These are phyloP conservation scores for Amblyjoppa proteus DNA, from an alignment of 2,888 invertebrate genomes.

Conservation along the genomic window DNA sequence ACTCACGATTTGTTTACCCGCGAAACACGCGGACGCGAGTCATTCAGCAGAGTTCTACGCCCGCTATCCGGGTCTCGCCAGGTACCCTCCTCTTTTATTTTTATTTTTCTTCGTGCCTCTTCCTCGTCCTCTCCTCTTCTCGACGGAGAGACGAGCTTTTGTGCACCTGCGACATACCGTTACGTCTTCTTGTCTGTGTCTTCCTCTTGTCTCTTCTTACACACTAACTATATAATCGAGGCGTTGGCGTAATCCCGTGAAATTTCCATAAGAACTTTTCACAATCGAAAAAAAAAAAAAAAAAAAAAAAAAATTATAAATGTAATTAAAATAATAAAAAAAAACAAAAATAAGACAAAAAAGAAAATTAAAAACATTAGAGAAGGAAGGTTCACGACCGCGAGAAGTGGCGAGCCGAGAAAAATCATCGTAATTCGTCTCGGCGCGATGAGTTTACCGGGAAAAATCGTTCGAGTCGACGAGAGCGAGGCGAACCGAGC, in stretches of 20 bases:
- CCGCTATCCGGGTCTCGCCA: conserved; percentile 75
- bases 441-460: conserved; percentile 44
- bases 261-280: neutral
- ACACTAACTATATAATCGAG: neutral
- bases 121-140: conserved; percentile 44
- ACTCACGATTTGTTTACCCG: conserved; percentile 29
- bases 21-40: conserved; percentile 42
- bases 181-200: conserved; percentile 37
- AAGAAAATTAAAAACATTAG: neutral
- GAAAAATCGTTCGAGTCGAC: conserved; percentile 49
- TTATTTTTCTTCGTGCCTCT: conserved; percentile 34
- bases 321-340: neutral
- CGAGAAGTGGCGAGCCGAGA: conserved; percentile 49
- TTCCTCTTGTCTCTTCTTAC: conserved; percentile 19
- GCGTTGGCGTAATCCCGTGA: neutral
- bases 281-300: neutral
- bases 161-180: conserved; percentile 63
- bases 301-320: neutral
- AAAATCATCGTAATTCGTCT: conserved; percentile 25
- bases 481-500: conserved; percentile 48
- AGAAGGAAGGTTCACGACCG: conserved; percentile 35
- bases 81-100: conserved; percentile 65
- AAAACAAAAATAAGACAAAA: neutral
- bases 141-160: conserved; percentile 35
- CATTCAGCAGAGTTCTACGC: conserved; percentile 71